Evolutionary conservation across 2,888 invertebrate species (phyloP).

Genomic region (Eupithecia pulchellata): DNA sequence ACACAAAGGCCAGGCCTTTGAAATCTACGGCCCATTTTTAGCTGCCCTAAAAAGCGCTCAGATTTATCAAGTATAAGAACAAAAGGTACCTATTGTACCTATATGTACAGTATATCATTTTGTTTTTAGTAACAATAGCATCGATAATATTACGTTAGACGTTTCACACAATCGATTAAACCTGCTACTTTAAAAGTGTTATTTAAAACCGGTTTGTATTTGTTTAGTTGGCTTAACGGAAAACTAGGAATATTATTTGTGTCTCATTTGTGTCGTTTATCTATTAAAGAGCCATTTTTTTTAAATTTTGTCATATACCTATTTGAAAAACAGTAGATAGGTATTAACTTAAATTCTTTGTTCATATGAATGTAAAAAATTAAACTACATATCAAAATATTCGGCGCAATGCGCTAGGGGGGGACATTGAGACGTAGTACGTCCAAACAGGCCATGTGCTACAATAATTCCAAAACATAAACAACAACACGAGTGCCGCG

Average conservation of each 20-base stretch:
- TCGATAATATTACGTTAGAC: constrained; percentile 8
- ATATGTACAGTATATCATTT: not conserved
- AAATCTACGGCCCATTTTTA: not conserved
- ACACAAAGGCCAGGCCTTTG: not conserved
- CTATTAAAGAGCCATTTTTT: not conserved
- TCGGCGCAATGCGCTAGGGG: constrained; percentile 64
- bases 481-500: constrained; percentile 52
- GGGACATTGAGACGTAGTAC: constrained; percentile 47
- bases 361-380: not conserved
- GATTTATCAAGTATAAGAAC: too few relatives aligned
- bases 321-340: not conserved
- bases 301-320: not conserved
- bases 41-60: not conserved
- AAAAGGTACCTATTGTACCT: too few relatives aligned
- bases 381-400: constrained; percentile 5
- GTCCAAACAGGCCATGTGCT: constrained; percentile 59
- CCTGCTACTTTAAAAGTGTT: constrained; percentile 12
- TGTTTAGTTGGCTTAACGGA: not conserved
- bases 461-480: constrained; percentile 57
- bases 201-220: constrained; percentile 24
- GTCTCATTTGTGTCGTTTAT: not conserved
- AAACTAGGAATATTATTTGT: not conserved
- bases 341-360: not conserved
- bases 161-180: constrained; percentile 8
- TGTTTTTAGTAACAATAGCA: constrained; percentile 15